Conservation (phyloP, 2,888 invertebrate species). For the Reticulitermes lucifugus region DNA sequence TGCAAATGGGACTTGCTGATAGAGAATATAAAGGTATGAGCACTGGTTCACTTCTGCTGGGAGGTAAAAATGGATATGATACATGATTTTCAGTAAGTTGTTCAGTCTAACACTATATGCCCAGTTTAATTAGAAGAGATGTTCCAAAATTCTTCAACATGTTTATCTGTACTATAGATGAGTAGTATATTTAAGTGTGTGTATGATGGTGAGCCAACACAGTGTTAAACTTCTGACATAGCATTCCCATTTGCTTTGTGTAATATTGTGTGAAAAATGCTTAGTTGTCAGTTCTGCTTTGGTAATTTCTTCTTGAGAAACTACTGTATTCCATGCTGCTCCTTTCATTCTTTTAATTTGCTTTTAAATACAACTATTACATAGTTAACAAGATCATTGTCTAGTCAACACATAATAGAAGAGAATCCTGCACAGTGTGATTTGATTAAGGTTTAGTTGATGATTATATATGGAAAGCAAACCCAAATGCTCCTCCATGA, state of each 20-base stretch:
- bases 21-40: not conserved
- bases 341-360: not conserved
- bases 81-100: not conserved
- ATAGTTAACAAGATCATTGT: constrained; percentile 41
- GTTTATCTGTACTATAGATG: not conserved
- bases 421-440: constrained; percentile 46
- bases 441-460: constrained; percentile 50
- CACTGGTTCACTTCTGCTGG: not conserved
- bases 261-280: not conserved
- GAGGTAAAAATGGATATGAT: not conserved
- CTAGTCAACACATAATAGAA: constrained; percentile 43
- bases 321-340: constrained; percentile 2
- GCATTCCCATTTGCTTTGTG: constrained; percentile 28
- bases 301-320: not conserved
- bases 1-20: too few species aligned
- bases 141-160: not conserved
- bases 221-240: constrained; percentile 12
- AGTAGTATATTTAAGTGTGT: not conserved
- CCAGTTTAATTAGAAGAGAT: not conserved
- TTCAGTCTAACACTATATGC: not conserved
- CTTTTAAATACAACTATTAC: constrained; percentile 27
- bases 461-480: constrained; percentile 51
- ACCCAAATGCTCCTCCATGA: constrained; percentile 48
- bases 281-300: constrained; percentile 3
- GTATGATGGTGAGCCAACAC: constrained; percentile 3